phyloP scores from a whole-genome alignment of 2,888 invertebrate species.

The Drosophila colorata region DNA sequence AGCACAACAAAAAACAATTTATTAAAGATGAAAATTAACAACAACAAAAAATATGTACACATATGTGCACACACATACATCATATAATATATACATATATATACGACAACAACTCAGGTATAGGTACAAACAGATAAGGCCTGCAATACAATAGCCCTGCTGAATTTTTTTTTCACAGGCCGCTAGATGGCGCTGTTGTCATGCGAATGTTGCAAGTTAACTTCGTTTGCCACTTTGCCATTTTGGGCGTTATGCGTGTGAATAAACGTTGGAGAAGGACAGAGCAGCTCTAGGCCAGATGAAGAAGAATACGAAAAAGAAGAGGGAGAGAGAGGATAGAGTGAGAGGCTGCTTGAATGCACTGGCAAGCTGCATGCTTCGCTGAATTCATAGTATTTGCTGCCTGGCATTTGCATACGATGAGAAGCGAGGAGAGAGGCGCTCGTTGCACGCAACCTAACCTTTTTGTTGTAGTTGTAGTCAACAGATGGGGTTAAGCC shows the following conservation, averaged over 20 bases:
- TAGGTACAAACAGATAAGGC: slow-evolving; percentile 19
- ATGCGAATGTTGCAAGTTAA: slow-evolving; percentile 53
- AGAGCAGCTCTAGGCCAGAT: not conserved
- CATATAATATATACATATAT: slow-evolving; percentile 2
- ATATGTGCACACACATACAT: not conserved
- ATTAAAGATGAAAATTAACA: slow-evolving; percentile 37
- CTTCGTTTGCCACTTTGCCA: slow-evolving; percentile 54
- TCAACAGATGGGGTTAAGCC: slow-evolving; percentile 12
- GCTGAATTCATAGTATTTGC: slow-evolving; percentile 51
- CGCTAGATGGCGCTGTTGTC: slow-evolving; percentile 54
- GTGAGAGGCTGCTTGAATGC: slow-evolving; percentile 23
- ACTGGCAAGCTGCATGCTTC: slow-evolving; percentile 54
- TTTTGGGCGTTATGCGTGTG: slow-evolving; percentile 68
- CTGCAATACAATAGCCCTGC: slow-evolving; percentile 36
- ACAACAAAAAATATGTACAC: slow-evolving; percentile 7
- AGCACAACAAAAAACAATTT: slow-evolving; percentile 39
- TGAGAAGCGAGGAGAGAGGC: slow-evolving; percentile 33
- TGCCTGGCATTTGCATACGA: slow-evolving; percentile 41
- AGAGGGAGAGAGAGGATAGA: not conserved
- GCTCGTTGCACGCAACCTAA: slow-evolving; percentile 35
- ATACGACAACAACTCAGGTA: not conserved
- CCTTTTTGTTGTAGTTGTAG: slow-evolving; percentile 36
- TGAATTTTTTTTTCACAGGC: slow-evolving; percentile 36
- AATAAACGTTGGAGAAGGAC: slow-evolving; percentile 19
- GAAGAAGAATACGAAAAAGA: not conserved